Conservation (phyloP, 1,140 invertebrate genomes). For the Mizuhopecten yessoensis region DNA sequence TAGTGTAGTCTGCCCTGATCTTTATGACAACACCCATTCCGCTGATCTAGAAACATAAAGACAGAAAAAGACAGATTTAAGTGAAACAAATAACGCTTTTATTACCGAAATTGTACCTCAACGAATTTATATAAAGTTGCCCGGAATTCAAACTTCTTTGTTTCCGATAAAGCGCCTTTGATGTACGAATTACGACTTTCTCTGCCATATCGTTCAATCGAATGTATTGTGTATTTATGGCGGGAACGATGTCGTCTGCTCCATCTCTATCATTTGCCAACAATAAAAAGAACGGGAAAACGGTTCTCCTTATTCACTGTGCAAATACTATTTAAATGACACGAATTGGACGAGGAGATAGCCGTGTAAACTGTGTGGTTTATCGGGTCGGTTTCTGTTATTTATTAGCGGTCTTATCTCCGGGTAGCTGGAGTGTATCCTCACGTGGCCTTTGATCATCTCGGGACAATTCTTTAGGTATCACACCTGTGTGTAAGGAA, state of each 20-base stretch:
- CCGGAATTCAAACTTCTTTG: slow-evolving; percentile 38
- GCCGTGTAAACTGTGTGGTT: slow-evolving; percentile 27
- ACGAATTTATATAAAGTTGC: slow-evolving; percentile 39
- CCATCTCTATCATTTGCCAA: slow-evolving; percentile 27
- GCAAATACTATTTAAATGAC: slow-evolving; percentile 39
- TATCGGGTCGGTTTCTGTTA: neutral
- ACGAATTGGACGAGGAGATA: slow-evolving; percentile 10
- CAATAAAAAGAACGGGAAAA: slow-evolving; percentile 36
- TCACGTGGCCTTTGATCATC: slow-evolving; percentile 18
- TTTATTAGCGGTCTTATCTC: neutral
- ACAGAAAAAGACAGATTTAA: slow-evolving; percentile 29
- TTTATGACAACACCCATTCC: slow-evolving; percentile 16
- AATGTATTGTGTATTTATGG: slow-evolving; percentile 39
- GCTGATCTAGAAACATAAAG: neutral
- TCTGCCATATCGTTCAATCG: slow-evolving; percentile 37
- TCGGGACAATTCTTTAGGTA: neutral
- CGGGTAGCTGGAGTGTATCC: slow-evolving; percentile 17
- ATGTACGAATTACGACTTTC: slow-evolving; percentile 38
- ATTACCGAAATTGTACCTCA: slow-evolving; percentile 38
- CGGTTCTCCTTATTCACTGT: slow-evolving; percentile 32
- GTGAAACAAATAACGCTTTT: slow-evolving; percentile 35
- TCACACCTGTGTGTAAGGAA: neutral
- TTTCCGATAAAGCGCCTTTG: slow-evolving; percentile 18
- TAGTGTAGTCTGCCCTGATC: neutral
- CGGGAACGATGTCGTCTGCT: slow-evolving; percentile 36